These are phyloP conservation scores for Drosophila sp. DNA, from an alignment of 1,140 invertebrate species.

Conservation along the genomic window DNA sequence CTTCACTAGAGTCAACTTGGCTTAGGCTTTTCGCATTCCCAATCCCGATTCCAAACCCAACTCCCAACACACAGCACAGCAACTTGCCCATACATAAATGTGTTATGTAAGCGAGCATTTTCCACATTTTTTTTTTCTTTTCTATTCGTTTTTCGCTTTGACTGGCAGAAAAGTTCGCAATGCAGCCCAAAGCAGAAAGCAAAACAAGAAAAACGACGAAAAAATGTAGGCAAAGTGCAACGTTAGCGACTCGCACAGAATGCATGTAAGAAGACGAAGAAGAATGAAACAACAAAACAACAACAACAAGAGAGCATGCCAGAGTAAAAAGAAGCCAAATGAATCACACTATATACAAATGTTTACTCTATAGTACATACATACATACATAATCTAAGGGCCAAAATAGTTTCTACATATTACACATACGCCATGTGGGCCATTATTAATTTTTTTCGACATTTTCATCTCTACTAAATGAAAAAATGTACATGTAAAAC, in stretches of 20 bases:
- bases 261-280: slow-evolving; percentile 25
- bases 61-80: slow-evolving; percentile 35
- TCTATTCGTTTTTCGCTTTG: slow-evolving; percentile 21
- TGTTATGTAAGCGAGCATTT: slow-evolving; percentile 74
- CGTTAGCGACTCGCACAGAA: slow-evolving; percentile 13
- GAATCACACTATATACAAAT: slow-evolving; percentile 35
- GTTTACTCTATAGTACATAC: slow-evolving; percentile 33
- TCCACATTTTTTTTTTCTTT: slow-evolving; percentile 48
- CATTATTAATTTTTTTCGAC: neutral
- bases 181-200: slow-evolving; percentile 43
- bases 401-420: slow-evolving; percentile 3
- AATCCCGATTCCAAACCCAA: slow-evolving; percentile 6
- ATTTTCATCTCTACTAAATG: neutral
- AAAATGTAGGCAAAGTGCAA: slow-evolving; percentile 42
- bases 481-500: too few relatives aligned
- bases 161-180: slow-evolving; percentile 59
- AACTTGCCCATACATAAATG: slow-evolving; percentile 39
- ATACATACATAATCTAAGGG: slow-evolving; percentile 1
- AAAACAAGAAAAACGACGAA: slow-evolving; percentile 1
- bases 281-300: slow-evolving; percentile 10
- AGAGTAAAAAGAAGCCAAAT: slow-evolving; percentile 32
- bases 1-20: slow-evolving; percentile 15
- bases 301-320: neutral
- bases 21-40: slow-evolving; percentile 20
- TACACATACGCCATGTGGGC: slow-evolving; percentile 39